A percentile compares a stretch with the other conserved stretches of the same genome.
phyloP scores from a whole-genome alignment of 1,140 invertebrate species.

The Heliconius nattereri region DNA sequence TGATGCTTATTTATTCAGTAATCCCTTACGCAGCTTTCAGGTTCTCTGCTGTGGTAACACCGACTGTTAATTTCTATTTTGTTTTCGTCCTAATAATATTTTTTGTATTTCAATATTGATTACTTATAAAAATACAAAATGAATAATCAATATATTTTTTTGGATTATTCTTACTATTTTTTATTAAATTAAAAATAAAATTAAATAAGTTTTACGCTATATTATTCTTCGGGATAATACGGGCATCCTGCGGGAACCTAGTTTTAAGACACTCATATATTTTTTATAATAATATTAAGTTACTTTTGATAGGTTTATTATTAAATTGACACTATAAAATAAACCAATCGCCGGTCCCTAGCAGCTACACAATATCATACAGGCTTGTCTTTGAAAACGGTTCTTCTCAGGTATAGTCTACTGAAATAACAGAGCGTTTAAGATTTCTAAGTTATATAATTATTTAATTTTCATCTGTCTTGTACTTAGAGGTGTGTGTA shows the following conservation, averaged over 20 bases:
- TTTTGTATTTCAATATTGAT: not conserved
- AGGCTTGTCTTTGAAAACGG: conserved; percentile 33
- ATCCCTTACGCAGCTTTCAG: conserved; percentile 56
- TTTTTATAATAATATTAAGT: not conserved
- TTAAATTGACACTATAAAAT: conserved; percentile 11
- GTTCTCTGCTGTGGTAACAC: conserved; percentile 39
- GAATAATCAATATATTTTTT: no score
- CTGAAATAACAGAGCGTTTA: not conserved
- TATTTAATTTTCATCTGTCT: not conserved
- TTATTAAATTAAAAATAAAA: no score
- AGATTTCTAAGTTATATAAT: not conserved
- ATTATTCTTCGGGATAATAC: no score
- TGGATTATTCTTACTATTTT: no score
- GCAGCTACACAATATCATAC: conserved; percentile 32
- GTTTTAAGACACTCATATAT: not conserved
- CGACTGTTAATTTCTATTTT: conserved; percentile 35
- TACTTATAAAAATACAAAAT: not conserved
- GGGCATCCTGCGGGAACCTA: no score
- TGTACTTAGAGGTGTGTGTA: no score
- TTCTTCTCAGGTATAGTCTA: conserved; percentile 18
- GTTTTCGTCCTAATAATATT: conserved; percentile 30
- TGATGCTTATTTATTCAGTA: conserved; percentile 59
- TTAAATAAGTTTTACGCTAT: no score
- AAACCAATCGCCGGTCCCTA: conserved; percentile 17
- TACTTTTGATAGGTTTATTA: not conserved